Conservation (phyloP, 2,888 invertebrate genomes). For the Dinocampus coccinellae region DNA sequence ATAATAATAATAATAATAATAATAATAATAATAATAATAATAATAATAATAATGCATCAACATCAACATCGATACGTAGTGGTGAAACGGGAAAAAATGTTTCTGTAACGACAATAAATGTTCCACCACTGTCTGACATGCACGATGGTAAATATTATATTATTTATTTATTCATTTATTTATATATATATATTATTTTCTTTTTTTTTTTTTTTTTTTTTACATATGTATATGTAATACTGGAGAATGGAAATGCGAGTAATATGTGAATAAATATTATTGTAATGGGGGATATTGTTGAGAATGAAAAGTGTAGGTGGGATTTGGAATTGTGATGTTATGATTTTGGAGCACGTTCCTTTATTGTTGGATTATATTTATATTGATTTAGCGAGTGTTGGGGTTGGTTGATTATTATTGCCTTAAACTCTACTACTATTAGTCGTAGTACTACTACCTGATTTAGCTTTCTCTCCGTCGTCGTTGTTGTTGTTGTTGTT, state of each 20-base stretch:
- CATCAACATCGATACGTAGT: slow-evolving; percentile 53
- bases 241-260: slow-evolving; percentile 63
- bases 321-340: slow-evolving; percentile 44
- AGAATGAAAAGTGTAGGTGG: background rate
- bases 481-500: background rate
- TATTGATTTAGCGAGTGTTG: slow-evolving; percentile 14
- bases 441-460: slow-evolving; percentile 31
- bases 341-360: slow-evolving; percentile 51
- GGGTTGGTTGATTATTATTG: slow-evolving; percentile 44
- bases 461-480: slow-evolving; percentile 23
- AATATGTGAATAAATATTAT: no score
- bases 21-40: background rate
- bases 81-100: slow-evolving; percentile 73
- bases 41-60: slow-evolving; percentile 27
- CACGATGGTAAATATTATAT: slow-evolving; percentile 70
- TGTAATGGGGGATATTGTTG: background rate
- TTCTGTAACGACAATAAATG: slow-evolving; percentile 86
- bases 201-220: slow-evolving; percentile 30
- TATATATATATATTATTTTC: background rate
- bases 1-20: background rate
- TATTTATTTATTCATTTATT: background rate
- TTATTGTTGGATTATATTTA: background rate
- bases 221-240: slow-evolving; percentile 72
- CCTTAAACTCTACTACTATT: slow-evolving; percentile 14
- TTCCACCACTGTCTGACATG: slow-evolving; percentile 74